phyloP scores from a whole-genome alignment of 2,888 invertebrate genomes.

The Eupithecia dodoneata region DNA sequence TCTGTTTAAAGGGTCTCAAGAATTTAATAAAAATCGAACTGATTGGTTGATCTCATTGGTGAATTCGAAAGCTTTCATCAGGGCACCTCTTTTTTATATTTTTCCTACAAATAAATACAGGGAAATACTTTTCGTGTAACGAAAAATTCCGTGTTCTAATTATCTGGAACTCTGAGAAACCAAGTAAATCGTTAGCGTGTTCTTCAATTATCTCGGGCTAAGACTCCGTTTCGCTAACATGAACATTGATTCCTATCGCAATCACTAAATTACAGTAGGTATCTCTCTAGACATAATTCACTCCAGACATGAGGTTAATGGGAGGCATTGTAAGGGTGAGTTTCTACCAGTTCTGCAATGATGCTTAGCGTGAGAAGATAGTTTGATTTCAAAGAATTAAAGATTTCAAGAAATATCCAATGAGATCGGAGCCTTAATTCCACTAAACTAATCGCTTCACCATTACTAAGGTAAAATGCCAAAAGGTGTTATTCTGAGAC shows the following conservation, averaged over 20 bases:
- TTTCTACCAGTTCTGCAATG: background rate
- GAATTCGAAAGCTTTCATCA: background rate
- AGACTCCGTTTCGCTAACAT: constrained; percentile 22
- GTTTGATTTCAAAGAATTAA: background rate
- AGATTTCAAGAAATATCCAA: no score
- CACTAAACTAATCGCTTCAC: no score
- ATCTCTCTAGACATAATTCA: constrained; percentile 28
- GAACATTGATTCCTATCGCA: constrained; percentile 28
- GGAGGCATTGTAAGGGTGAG: background rate
- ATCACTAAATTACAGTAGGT: constrained; percentile 18
- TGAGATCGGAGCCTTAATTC: no score
- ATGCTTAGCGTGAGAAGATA: background rate
- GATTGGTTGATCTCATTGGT: background rate
- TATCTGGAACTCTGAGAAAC: background rate
- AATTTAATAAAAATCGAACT: background rate
- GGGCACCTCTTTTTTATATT: background rate
- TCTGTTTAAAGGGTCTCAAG: background rate
- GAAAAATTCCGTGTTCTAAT: background rate
- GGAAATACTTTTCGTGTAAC: background rate
- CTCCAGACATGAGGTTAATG: constrained; percentile 21
- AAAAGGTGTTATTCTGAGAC: no score
- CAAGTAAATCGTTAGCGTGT: constrained; percentile 12
- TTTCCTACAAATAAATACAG: background rate
- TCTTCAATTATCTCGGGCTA: constrained; percentile 14
- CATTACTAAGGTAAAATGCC: no score